Evolutionary conservation across 2,888 invertebrate species (phyloP), one percentile per base, ranked within the genome.

Genomic region (Coelinius sp.): DNA sequence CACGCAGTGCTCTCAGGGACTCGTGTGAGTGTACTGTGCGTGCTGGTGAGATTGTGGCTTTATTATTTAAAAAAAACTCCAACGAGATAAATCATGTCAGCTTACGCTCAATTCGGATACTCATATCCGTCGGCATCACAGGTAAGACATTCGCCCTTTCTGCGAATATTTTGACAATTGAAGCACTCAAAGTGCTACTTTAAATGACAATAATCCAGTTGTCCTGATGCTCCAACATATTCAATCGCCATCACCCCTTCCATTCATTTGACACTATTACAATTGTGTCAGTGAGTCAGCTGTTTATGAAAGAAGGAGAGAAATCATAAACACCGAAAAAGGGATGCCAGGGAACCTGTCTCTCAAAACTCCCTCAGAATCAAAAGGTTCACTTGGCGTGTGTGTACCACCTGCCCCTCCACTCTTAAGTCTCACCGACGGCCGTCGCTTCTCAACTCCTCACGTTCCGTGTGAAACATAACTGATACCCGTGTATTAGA

Each of bases 21-120:
- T 44, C 66, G 71, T 76, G 74, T 76, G 65, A 78, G 78, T 80
- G 84, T 82, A 77, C 59, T 80, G 83, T 83, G 83, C 77, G 80
- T 81, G 82, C 78, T 81, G 78, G 82, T 84, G 83, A 71, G 79
- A 79, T 79, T 81, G 73, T 68, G 76, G 38, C 70, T 76, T 74
- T 70, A 75, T 75, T 71, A 38, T 64, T 64, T 44, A 52, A 14
- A 31, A 46, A n/a, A 41, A 66, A 71, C 70, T 56, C 14, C 25
- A 27, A 35, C 35, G 31, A 56, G 46, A 49, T 46, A 59, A 38
- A 56, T 62, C 41, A 92, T 92, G 92, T 92, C 96, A 89, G 94
- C 95, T 84, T 96, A 96, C 90, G 93, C 96, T 88, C 96, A 96
- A 90, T 96, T 96, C 90, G 95, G 96, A 91, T 96, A 96, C 89